phyloP scores from a whole-genome alignment of 2,888 invertebrate genomes.

The Pollenia amentaria region DNA sequence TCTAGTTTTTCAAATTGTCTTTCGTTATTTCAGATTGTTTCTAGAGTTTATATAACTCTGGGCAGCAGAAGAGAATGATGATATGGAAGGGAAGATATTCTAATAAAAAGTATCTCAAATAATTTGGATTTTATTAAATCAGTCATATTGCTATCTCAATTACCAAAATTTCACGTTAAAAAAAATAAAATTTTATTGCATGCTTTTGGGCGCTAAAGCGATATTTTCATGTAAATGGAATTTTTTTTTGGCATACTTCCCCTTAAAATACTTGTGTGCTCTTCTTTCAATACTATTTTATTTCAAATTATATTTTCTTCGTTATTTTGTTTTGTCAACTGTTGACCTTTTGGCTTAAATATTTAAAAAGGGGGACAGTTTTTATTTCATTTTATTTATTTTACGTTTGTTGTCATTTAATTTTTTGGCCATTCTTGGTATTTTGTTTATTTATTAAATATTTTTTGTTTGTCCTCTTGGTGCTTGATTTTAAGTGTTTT shows the following conservation, averaged over 20 bases:
- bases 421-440: neutral
- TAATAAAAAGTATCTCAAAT: too few relatives aligned
- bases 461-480: neutral
- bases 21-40: neutral
- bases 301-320: neutral
- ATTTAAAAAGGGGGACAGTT: neutral
- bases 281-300: neutral
- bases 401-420: neutral
- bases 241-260: neutral
- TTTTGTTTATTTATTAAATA: slow-evolving; percentile 8
- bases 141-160: too few relatives aligned
- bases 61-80: too few relatives aligned
- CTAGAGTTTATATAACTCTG: too few relatives aligned
- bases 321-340: neutral
- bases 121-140: too few relatives aligned
- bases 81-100: too few relatives aligned
- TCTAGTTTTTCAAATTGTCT: neutral
- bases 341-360: slow-evolving; percentile 51
- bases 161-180: too few relatives aligned
- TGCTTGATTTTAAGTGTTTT: slow-evolving; percentile 12
- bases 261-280: neutral
- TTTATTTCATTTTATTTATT: slow-evolving; percentile 27
- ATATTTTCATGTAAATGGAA: neutral
- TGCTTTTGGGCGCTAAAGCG: neutral
- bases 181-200: neutral